A percentile compares a stretch with the other conserved stretches of the same genome.
Evolutionary conservation across 2,797 vertebrate genomes (phyloP).

Genomic region (Remorina albescens): DNA sequence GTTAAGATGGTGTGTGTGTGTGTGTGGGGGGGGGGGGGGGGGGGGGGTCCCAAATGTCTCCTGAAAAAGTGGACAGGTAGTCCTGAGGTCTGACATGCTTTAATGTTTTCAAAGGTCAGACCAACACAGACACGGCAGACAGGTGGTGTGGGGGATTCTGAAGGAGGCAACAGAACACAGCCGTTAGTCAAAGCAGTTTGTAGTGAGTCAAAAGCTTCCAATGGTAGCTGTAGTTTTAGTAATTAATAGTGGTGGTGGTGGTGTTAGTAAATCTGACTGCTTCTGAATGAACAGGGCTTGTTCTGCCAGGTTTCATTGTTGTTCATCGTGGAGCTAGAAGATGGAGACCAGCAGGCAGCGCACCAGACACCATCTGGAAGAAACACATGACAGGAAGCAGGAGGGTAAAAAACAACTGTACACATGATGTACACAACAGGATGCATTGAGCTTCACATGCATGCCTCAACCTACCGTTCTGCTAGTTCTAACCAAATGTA

Average conservation of each 20-base stretch:
- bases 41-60: constrained; percentile 47
- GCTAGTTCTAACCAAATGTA: not conserved
- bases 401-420: not conserved
- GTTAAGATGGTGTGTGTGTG: not conserved
- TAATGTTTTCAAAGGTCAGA: constrained; percentile 26
- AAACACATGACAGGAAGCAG: constrained; percentile 30
- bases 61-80: constrained; percentile 36
- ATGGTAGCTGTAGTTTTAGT: constrained; percentile 46
- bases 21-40: no score
- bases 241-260: constrained; percentile 27
- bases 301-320: constrained; percentile 85
- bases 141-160: constrained; percentile 1
- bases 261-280: constrained; percentile 59
- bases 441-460: not conserved
- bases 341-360: constrained; percentile 89
- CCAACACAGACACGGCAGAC: constrained; percentile 13
- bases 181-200: constrained; percentile 47
- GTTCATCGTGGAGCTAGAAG: constrained; percentile 91
- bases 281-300: constrained; percentile 80
- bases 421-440: no score
- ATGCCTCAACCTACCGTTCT: not conserved
- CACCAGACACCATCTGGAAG: constrained; percentile 89
- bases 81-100: constrained; percentile 23
- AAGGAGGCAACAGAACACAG: constrained; percentile 15
- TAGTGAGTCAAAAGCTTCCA: constrained; percentile 32